Evolutionary conservation across 2,797 vertebrate genomes (phyloP).

Genomic region (Discoglossus pictus): DNA sequence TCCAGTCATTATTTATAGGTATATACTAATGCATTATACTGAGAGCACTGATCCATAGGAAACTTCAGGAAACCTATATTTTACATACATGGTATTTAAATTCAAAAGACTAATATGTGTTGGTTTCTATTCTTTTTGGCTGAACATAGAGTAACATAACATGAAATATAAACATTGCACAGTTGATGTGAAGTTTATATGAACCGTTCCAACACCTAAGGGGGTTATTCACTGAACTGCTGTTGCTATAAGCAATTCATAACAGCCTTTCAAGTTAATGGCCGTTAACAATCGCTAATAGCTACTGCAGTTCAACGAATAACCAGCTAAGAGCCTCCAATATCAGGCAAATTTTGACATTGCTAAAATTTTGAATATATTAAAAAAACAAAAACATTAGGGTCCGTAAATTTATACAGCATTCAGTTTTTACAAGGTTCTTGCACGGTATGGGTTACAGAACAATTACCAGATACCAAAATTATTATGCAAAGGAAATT

Average conservation of each 20-base stretch:
- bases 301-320: constrained; percentile 3
- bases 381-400: neutral
- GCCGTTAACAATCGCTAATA: constrained; percentile 26
- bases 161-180: constrained; percentile 9
- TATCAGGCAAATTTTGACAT: neutral
- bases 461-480: too few relatives aligned
- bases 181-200: constrained; percentile 6
- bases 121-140: too few relatives aligned
- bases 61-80: constrained; percentile 61
- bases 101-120: too few relatives aligned
- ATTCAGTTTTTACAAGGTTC: too few relatives aligned
- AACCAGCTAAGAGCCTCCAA: neutral
- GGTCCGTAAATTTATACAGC: too few relatives aligned
- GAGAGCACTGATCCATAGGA: constrained; percentile 54
- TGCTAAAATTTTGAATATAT: constrained; percentile 2
- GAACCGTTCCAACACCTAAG: constrained; percentile 4
- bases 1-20: constrained; percentile 69
- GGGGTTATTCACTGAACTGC: constrained; percentile 6
- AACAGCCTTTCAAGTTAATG: constrained; percentile 28
- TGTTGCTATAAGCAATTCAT: constrained; percentile 12
- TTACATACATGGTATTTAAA: neutral
- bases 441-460: too few relatives aligned
- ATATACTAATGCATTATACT: constrained; percentile 56
- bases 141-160: constrained; percentile 11
- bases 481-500: neutral